Evolutionary conservation across 2,113 vertebrate species (phyloP), one percentile per base, ranked within the genome.

Genomic region (Astur gentilis): DNA sequence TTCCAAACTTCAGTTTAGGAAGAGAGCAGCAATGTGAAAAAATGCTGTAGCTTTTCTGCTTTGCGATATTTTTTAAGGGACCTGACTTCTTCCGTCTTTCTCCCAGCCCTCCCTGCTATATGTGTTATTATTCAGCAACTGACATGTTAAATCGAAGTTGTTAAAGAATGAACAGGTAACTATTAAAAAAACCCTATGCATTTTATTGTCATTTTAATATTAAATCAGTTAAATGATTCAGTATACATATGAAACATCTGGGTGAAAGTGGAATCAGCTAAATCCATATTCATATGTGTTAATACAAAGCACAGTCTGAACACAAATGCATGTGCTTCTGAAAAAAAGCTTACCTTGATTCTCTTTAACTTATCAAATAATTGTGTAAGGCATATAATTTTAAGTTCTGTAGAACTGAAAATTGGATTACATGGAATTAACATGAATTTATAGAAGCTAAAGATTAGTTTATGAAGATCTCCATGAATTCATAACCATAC

Each of bases 101-200:
- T 71, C n/a, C 13, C 14, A 75, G 4, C 2, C 22, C 7, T 77
- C 50, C 9, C 7, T 60, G 16, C 81, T 76, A 36, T 38, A n/a
- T 4, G 5, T 76, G 6, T 4, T 76, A 9, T 52, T 92, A 67
- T 79, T 76, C 44, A 88, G 18, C 21, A 80, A 52, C 10, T 21
- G 20, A 5, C 36, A 7, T 69, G 32, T 52, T 57, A 77, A 71
- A 64, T 71, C 2, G 5, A 66, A 77, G 25, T 25, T 8, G 3
- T 27, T 87, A 77, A 84, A 80, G 11, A 66, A 31, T 1, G 4
- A 72, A 27, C 7, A 64, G 7, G 3, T 9, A 70, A 22, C 13
- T 45, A 54, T 55, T 66, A 18, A 45, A 66, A 50, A 50, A 4
- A 6, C 0, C 0, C 2, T 36, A 13, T 26, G 2, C 6, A 55